Evolutionary conservation across 2,888 invertebrate genomes (phyloP), one percentile per base, ranked within the genome.

Genomic region (Oligia fasciuncula): DNA sequence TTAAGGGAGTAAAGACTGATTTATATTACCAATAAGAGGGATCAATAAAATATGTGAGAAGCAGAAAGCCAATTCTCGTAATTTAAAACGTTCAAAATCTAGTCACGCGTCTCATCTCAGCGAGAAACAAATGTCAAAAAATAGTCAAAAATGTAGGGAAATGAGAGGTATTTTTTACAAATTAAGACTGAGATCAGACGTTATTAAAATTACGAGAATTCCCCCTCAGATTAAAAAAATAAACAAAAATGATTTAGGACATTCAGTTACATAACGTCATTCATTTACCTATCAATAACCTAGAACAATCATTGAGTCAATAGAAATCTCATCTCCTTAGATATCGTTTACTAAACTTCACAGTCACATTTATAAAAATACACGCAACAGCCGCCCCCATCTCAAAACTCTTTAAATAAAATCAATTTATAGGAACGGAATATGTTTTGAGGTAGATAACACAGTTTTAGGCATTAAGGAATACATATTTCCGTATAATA

Each of bases 401-500:
- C 80, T 79, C 80, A 83, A 81, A 70, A 77, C 74, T 73, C 80
- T 19, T 29, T n/a, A 57, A 68, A 80, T 63, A 74, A 76, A 66
- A 76, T 83, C 35, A 49, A 60, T 77, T 71, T 69, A 60, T 60
- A 76, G 65, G 78, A 88, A 89, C 82, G 88, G 82, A 89, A 86
- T 83, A 89, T 83, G 81, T 81, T 87, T 79, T 86, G 88, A 88
- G 88, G 88, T 88, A 88, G 88, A 86, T 88, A 84, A 68, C 43
- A 73, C 71, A 77, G 49, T 80, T 63, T 83, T 85, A 80, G 80
- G 85, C 86, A 66, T 77, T 77, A 54, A 79, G 80, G 72, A 87
- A 79, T 87, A 87, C 74, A 83, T 83, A 88, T 79, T 71, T 80
- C 89, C 84, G 86, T 78, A 72, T 74, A 75, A 81, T 68, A 83